phyloP scores from a whole-genome alignment of 2,797 vertebrate genomes.

The Poeciliopsis infans region DNA sequence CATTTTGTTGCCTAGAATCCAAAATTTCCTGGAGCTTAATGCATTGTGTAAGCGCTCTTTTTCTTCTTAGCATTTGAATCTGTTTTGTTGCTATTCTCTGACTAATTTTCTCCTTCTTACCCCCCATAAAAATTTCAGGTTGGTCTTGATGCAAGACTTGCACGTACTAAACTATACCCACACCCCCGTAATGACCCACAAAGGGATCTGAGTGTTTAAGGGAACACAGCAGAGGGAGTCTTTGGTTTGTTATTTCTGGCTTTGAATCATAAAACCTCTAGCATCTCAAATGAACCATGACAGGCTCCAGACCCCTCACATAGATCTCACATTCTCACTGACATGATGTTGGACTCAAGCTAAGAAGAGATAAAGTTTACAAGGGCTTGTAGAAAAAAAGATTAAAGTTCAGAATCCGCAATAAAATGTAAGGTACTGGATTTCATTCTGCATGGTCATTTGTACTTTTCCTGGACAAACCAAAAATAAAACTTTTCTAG shows the following conservation, averaged over 20 bases:
- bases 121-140: slow-evolving; percentile 40
- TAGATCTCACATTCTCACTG: slow-evolving; percentile 44
- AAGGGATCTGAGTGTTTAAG: slow-evolving; percentile 58
- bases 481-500: neutral
- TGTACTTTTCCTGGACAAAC: neutral
- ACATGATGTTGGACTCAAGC: slow-evolving; percentile 44
- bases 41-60: neutral
- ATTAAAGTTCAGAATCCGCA: neutral
- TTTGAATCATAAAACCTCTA: slow-evolving; percentile 58
- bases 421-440: neutral
- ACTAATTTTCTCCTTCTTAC: slow-evolving; percentile 4
- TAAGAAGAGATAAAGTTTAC: slow-evolving; percentile 27
- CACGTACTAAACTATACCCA: slow-evolving; percentile 19
- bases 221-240: slow-evolving; percentile 53
- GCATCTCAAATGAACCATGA: slow-evolving; percentile 52
- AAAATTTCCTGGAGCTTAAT: slow-evolving; percentile 2
- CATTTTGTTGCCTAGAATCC: slow-evolving; percentile 4
- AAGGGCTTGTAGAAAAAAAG: slow-evolving; percentile 12
- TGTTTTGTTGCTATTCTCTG: slow-evolving; percentile 11
- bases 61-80: slow-evolving; percentile 31
- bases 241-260: slow-evolving; percentile 73
- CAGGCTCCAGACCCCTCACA: slow-evolving; percentile 33
- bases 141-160: slow-evolving; percentile 51
- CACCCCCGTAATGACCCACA: slow-evolving; percentile 45
- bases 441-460: neutral